Evolutionary conservation across 2,888 invertebrate species (phyloP), one percentile per base, ranked within the genome.

Genomic region (Caenorhabditis uteleia): DNA sequence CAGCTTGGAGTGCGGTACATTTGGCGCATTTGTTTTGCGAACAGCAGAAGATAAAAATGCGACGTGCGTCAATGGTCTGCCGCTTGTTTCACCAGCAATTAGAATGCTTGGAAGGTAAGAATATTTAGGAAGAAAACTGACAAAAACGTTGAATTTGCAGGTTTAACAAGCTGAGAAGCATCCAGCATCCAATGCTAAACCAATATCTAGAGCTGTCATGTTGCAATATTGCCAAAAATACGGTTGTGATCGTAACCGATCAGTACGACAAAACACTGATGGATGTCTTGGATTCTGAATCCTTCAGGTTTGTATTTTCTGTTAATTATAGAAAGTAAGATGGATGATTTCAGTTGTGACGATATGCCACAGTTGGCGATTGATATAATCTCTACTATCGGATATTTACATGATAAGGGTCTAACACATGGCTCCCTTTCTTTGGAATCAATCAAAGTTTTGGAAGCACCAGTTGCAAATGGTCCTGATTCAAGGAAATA

Each of bases 11-110:
- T 39, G 39, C 27, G 38, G 27, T 8, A 23, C 45, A 23, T 73
- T 73, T 46, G 74, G 73, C 16, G 71, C 71, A 4, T 47, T 68
- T 39, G 57, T 70, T 10, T 51, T 76, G 16, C 55, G 57, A 38
- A 69, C 71, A 7, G 57, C 50, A n/a, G 73, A 76, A 33, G 65
- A 60, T 33, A 60, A 53, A 18, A 70, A 65, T 8, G 42, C 44
- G 20, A 67, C 66, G 1, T 66, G 69, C 31, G 45, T 54, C 10
- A 97, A 97, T 86, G 95, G 97, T 1, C 86, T 97, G 44, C 97
- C 97, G 0, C 86, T 95, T 20, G 95, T 95, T 1, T 95, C 95
- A 2, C 95, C 95, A 85, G 94, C 95, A 0, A 93, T 95, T 65
- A 91, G 92, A 54, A 93, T 97, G 82, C 54, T 68, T 16, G 74